Evolutionary conservation across 2,888 invertebrate species (phyloP).

Genomic region (Plebejus argus): DNA sequence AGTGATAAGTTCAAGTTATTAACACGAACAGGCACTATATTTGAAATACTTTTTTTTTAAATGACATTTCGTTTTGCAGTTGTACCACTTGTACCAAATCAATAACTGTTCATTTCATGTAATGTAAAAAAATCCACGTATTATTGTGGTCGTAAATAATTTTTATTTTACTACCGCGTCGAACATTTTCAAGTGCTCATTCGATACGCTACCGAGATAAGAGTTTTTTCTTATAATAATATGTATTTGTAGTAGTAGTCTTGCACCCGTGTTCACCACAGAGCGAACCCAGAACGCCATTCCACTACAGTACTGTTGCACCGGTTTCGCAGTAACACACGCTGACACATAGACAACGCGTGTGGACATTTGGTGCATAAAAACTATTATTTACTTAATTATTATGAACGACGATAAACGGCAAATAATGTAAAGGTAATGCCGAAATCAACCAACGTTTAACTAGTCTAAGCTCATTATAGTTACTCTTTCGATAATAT

Average conservation of each 20-base stretch:
- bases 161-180: background rate
- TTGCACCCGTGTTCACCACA: conserved; percentile 69
- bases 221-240: background rate
- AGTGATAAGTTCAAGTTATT: too few species aligned
- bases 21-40: too few species aligned
- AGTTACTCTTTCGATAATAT: too few species aligned
- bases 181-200: background rate
- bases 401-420: too few species aligned
- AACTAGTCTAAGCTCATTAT: too few species aligned
- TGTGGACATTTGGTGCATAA: conserved; percentile 77
- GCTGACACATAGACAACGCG: conserved; percentile 49
- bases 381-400: too few species aligned
- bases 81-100: too few species aligned
- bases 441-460: too few species aligned
- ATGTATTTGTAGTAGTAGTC: conserved; percentile 57
- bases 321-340: conserved; percentile 69
- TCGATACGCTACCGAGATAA: background rate
- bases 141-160: background rate
- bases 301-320: conserved; percentile 62
- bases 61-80: too few species aligned
- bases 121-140: background rate
- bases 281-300: conserved; percentile 68
- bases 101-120: too few species aligned
- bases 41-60: too few species aligned
- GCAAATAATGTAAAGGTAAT: too few species aligned